Base-by-base conservation (phyloP, 2,888 invertebrate species). In the Thymelicus lineola region DNA sequence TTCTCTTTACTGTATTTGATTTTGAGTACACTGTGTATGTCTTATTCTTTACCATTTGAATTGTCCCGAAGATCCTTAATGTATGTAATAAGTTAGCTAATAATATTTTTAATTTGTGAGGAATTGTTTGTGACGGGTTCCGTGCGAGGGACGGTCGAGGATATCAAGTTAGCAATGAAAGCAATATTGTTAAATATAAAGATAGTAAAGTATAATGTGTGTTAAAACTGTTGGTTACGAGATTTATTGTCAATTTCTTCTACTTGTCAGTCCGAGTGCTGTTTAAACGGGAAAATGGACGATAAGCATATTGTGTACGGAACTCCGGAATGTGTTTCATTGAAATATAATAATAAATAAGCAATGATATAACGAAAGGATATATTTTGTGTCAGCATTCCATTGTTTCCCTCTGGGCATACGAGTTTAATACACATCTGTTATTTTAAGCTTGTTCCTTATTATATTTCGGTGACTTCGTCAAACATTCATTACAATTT, bases 121-220 rank as follows among this genome's bases (percentile, higher is more conserved):
- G 58, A 58, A 59, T 69, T 6, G 58, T 64, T 35, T 53, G 15
- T 68, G 5, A n/a, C 57, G 63, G 58, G 63, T 63, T 64, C 58
- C 50, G 63, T 64, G 59, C 62, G 61, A 15, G 15, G 59, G n/a
- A 17, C 10, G 53, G 4, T n/a, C n/a, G 14, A 17, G 12, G 17
- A 38, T 69, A 63, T 48, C 68, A 48, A 63, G 58, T 64, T 64
- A 59, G 59, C 62, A 58, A 70, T 45, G 64, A 48, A 70, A 70
- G 70, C 70, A 70, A 64, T 64, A 70, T 70, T 64, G 70, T 64
- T 14, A 58, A 38, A 59, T 64, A 50, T 70, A 70, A 64, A 63
- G 46, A 62, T 68, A 68, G 50, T 53, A 59, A 64, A 64, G 63
- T 63, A 62, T 62, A 62, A 48, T 38, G 63, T 63, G 48, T 48